Evolutionary conservation across 2,888 invertebrate species (phyloP).

Genomic region (Biston betularia): DNA sequence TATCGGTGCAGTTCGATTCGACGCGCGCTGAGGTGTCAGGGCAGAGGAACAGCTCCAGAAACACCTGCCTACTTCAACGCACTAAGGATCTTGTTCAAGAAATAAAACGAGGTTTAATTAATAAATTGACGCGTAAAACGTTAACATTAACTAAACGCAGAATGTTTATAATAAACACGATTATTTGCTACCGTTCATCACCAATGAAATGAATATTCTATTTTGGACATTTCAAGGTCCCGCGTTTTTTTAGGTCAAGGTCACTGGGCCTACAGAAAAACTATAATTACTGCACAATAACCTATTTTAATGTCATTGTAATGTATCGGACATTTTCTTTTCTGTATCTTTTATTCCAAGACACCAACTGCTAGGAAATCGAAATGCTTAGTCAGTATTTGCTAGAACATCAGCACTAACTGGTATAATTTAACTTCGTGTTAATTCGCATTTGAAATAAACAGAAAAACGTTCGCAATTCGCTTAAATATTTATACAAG

Average conservation of each 20-base stretch:
- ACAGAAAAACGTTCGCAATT: not conserved
- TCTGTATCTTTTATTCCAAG: too few species aligned
- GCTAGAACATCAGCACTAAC: not conserved
- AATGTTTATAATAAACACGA: conserved; percentile 13
- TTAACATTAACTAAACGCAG: not conserved
- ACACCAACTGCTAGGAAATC: not conserved
- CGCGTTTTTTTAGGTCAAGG: conserved; percentile 67
- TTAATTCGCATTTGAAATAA: not conserved
- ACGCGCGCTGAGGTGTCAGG: too few species aligned
- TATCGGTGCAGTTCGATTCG: too few species aligned
- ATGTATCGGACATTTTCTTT: too few species aligned
- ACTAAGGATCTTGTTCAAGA: not conserved
- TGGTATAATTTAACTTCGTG: not conserved
- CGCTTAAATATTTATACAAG: not conserved
- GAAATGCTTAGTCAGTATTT: not conserved
- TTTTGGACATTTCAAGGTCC: conserved; percentile 46
- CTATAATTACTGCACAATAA: conserved; percentile 9
- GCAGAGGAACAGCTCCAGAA: too few species aligned
- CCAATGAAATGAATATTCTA: conserved; percentile 35
- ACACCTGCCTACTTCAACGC: too few species aligned
- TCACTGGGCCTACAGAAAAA: conserved; percentile 49
- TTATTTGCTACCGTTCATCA: conserved; percentile 14
- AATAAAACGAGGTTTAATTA: not conserved
- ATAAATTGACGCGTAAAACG: too few species aligned
- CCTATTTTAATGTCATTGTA: too few species aligned